Percentiles rank a stretch among this genome's conserved stretches.
phyloP scores from a whole-genome alignment of 1,140 invertebrate genomes.

The Trichogramma pretiosum region DNA sequence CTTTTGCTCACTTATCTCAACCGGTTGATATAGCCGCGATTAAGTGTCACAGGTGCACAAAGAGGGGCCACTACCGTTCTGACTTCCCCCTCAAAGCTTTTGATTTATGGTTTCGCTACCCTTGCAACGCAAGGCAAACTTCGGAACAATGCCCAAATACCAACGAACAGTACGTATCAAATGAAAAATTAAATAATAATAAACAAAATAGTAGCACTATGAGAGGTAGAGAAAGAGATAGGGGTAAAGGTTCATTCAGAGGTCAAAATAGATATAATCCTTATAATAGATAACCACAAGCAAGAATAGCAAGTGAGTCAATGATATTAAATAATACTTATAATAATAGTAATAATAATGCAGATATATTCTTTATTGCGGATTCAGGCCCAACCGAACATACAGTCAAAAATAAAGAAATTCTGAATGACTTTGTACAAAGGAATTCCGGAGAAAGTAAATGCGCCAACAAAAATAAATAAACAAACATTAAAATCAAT shows the following conservation, averaged over 20 bases:
- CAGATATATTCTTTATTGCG: slow-evolving; percentile 14
- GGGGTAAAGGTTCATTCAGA: slow-evolving; percentile 1
- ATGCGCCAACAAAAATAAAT: slow-evolving; percentile 19
- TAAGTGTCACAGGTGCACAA: neutral
- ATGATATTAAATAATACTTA: neutral
- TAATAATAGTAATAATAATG: too few relatives aligned
- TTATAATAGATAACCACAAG: neutral
- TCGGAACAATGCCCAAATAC: neutral
- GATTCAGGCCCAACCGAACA: slow-evolving; percentile 20
- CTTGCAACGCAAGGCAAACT: neutral
- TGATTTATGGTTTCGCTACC: neutral
- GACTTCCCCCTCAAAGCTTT: neutral
- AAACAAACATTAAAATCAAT: slow-evolving; percentile 14
- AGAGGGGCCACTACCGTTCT: neutral
- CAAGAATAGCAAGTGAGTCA: neutral
- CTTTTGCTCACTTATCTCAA: too few relatives aligned
- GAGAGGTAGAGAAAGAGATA: neutral
- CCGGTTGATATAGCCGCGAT: too few relatives aligned
- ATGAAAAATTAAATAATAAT: neutral
- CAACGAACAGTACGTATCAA: neutral
- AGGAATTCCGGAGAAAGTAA: slow-evolving; percentile 2
- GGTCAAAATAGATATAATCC: slow-evolving; percentile 1
- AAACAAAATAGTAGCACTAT: neutral
- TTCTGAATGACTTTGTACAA: slow-evolving; percentile 17
- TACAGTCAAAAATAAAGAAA: slow-evolving; percentile 12